Conservation (phyloP, 2,113 vertebrate genomes). For the Onychorhynchus coronatus region DNA sequence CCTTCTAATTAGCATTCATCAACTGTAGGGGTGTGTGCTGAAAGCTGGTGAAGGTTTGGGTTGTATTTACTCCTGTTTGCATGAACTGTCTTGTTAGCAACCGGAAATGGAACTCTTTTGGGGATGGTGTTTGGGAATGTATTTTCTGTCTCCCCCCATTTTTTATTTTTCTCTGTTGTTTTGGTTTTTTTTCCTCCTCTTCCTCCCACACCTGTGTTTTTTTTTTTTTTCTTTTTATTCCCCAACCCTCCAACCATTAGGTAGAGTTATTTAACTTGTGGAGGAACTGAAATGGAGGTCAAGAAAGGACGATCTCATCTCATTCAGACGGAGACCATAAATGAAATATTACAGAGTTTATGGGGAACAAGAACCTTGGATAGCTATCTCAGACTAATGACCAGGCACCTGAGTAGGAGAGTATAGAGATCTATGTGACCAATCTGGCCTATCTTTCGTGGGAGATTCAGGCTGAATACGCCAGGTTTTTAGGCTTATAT, state of each 20-base stretch:
- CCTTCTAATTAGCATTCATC: neutral
- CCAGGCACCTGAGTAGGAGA: neutral
- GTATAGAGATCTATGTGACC: neutral
- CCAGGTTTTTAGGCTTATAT: neutral
- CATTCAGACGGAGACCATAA: neutral
- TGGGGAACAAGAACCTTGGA: neutral
- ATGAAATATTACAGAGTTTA: neutral
- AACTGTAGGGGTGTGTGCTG: neutral
- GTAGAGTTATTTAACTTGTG: neutral
- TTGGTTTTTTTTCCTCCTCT: neutral
- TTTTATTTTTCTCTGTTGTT: neutral
- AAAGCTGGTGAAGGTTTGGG: neutral
- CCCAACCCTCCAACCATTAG: neutral
- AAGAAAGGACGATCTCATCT: neutral
- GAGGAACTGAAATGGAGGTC: neutral
- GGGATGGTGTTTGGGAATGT: neutral
- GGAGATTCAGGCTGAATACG: neutral
- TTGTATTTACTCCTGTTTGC: neutral
- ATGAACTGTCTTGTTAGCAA: neutral
- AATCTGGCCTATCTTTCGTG: neutral
- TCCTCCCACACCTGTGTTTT: too few relatives aligned
- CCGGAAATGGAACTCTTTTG: neutral
- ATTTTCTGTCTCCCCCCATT: accelerated
- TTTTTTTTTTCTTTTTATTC: neutral
- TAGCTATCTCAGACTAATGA: neutral